A percentile compares a stretch with the other conserved stretches of the same genome.
These are phyloP conservation scores for Melanotaenia trifasciata DNA, from an alignment of 2,797 vertebrate species.

Conservation along the genomic window DNA sequence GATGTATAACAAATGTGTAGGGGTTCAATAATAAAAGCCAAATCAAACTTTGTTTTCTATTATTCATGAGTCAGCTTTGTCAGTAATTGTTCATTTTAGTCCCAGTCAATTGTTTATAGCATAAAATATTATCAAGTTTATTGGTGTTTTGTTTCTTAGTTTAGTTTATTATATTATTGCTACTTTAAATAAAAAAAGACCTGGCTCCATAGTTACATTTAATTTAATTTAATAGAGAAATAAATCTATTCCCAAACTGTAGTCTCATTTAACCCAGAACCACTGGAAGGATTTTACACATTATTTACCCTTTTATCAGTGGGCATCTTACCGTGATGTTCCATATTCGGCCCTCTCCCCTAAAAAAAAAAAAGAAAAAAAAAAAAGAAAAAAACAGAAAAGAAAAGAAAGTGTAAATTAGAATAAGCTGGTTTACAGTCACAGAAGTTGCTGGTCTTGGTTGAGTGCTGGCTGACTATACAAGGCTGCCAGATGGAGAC, in stretches of 20 bases:
- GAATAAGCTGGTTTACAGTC: conserved; percentile 51
- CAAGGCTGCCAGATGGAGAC: conserved; percentile 74
- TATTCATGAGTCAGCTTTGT: not conserved
- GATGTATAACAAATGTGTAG: not conserved
- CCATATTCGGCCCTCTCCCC: conserved; percentile 94
- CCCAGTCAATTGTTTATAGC: too few relatives aligned
- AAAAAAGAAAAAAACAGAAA: too few relatives aligned
- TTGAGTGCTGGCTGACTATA: conserved; percentile 62
- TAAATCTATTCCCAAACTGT: conserved; percentile 39
- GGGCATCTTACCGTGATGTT: conserved; percentile 91
- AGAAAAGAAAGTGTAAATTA: conserved; percentile 59
- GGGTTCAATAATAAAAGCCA: not conserved
- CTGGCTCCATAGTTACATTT: conserved; percentile 11
- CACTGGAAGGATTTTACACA: conserved; percentile 60
- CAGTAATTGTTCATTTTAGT: too few relatives aligned
- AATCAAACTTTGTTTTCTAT: not conserved
- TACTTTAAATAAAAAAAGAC: not conserved
- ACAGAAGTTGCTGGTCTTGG: conserved; percentile 58
- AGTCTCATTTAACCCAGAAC: conserved; percentile 51
- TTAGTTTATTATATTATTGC: not conserved
- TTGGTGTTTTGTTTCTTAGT: not conserved
- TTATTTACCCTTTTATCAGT: conserved; percentile 51
- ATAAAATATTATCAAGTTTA: not conserved
- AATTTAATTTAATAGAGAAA: not conserved
- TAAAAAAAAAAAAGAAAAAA: conserved; percentile 60